These are phyloP conservation scores for Scaptomyza hsui DNA, from an alignment of 1,140 invertebrate species.

Conservation along the genomic window DNA sequence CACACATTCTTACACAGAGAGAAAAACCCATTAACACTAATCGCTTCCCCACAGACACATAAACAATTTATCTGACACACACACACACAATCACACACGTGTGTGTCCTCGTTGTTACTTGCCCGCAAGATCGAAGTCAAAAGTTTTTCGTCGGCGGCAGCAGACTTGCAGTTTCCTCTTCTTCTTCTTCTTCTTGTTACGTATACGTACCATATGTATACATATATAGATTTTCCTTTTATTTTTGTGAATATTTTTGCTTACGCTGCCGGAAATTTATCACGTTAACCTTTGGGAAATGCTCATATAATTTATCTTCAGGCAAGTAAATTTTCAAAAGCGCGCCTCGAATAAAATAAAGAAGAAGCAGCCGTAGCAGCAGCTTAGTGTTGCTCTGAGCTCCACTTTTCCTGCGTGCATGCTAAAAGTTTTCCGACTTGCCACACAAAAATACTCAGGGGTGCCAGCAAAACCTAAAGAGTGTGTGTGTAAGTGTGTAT, in stretches of 20 bases:
- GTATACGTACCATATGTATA: background rate
- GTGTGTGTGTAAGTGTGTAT: slow-evolving; percentile 1
- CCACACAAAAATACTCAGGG: slow-evolving; percentile 73
- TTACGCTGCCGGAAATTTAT: slow-evolving; percentile 79
- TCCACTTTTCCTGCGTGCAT: slow-evolving; percentile 31
- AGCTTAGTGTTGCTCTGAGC: slow-evolving; percentile 39
- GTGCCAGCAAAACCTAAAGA: slow-evolving; percentile 26
- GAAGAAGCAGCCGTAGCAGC: slow-evolving; percentile 1
- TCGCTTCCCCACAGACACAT: slow-evolving; percentile 82
- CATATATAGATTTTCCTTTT: slow-evolving; percentile 17
- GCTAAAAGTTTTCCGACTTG: slow-evolving; percentile 60
- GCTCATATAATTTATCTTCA: slow-evolving; percentile 82
- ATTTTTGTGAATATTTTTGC: slow-evolving; percentile 66
- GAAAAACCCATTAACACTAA: slow-evolving; percentile 80
- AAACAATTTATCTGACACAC: slow-evolving; percentile 78
- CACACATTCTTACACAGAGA: slow-evolving; percentile 64
- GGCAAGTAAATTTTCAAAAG: slow-evolving; percentile 73
- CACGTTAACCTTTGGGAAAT: slow-evolving; percentile 82
- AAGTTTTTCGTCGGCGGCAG: slow-evolving; percentile 36
- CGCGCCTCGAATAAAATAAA: slow-evolving; percentile 37
- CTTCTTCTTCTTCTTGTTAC: slow-evolving; percentile 19
- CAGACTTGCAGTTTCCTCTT: slow-evolving; percentile 61
- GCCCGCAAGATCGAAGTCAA: slow-evolving; percentile 71
- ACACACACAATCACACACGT: slow-evolving; percentile 17
- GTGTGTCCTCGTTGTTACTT: slow-evolving; percentile 49